A percentile compares a stretch with the other conserved stretches of the same genome.
Evolutionary conservation across 2,888 invertebrate genomes (phyloP).

Genomic region (Ellobium chinense): DNA sequence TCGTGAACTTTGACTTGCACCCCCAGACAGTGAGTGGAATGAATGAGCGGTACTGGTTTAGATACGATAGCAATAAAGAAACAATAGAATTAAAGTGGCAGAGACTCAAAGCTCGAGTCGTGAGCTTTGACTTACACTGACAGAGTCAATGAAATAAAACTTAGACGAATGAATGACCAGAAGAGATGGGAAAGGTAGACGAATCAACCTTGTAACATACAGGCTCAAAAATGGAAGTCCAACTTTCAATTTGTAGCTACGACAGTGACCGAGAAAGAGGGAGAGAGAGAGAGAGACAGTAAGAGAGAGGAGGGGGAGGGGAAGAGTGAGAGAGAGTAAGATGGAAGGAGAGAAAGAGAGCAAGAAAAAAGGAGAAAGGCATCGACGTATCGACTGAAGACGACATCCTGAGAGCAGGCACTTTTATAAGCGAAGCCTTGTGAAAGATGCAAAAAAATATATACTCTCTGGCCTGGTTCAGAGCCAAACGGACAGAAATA

Average conservation of each 20-base stretch:
- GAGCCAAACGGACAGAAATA: too few species aligned
- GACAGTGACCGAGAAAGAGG: too few species aligned
- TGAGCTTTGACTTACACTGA: too few species aligned
- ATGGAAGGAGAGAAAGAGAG: background rate
- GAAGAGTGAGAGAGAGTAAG: background rate
- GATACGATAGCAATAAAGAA: background rate
- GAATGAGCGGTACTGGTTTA: background rate
- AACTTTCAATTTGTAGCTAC: background rate
- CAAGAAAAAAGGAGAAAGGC: slow-evolving; percentile 8
- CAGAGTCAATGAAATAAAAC: too few species aligned
- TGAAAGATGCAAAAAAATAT: too few species aligned
- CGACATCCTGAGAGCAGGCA: background rate
- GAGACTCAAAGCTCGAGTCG: background rate
- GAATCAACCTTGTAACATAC: background rate
- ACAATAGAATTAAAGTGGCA: background rate
- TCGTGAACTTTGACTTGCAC: too few species aligned
- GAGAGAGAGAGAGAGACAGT: slow-evolving; percentile 22
- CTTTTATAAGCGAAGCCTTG: too few species aligned
- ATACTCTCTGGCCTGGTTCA: too few species aligned
- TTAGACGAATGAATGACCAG: background rate
- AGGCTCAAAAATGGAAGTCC: background rate
- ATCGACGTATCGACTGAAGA: background rate
- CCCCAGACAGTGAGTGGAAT: too few species aligned
- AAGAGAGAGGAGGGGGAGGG: slow-evolving; percentile 12
- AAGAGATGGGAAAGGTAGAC: background rate